Base-by-base conservation (phyloP, 2,797 vertebrate species). In the Zalophus californianus region DNA sequence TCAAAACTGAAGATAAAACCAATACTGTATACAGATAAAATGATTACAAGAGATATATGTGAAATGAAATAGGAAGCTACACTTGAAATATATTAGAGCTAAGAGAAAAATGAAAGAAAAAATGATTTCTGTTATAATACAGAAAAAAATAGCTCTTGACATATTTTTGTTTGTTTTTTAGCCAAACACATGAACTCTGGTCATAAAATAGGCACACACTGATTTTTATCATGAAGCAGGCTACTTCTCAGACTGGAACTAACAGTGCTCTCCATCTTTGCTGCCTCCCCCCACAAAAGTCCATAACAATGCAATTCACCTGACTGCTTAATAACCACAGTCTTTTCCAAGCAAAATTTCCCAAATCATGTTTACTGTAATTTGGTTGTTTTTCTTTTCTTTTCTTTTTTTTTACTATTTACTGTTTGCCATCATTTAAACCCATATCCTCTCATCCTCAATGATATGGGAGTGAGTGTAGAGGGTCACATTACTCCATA, bases 101-200 rank as follows among this genome's bases (percentile, higher is more conserved):
- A 72, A 92, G 60, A 92, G 66, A 84, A 48, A 15, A 75, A 60
- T 44, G 27, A 79, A 90, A 94, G 72, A 72, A 90, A 89, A 50
- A 78, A 66, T 29, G 0, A 79, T 29, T 96, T 88, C 20, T 44
- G 14, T 58, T 75, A 27, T 13, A 77, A 41, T 32, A 84, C 0
- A 86, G 50, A 68, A 91, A 94, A 94, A 73, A 50, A 72, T 5
- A 64, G 12, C 18, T 54, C 7, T 84, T 75, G 10, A 60, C 48
- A 38, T 25, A 80, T 88, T 41, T 68, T 92, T 62, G 4, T 68
- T 27, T 44, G 4, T 66, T 8, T 35, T 73, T 90, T 16, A 29
- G 56, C 10, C 58, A 72, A 60, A 88, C 15, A n/a, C 20, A 78
- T 0, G 66, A 70, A 95, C 9, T 7, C 35, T 56, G 13, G 27